A percentile compares a stretch with the other conserved stretches of the same genome.
Conservation (phyloP, 1,140 invertebrate genomes). For the Ruditapes philippinarum region DNA sequence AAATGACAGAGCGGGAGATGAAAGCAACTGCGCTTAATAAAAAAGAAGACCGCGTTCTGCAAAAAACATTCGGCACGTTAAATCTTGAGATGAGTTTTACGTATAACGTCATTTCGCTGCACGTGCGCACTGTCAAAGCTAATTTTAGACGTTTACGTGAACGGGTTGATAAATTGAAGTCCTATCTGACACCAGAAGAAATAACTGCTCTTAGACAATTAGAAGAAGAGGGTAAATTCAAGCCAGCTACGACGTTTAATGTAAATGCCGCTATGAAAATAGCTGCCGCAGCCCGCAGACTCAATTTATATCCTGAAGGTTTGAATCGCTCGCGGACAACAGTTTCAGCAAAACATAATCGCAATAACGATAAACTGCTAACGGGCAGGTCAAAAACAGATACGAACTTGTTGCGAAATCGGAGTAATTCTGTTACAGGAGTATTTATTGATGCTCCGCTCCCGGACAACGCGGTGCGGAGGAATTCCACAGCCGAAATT, state of each 20-base stretch:
- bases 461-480: slow-evolving; percentile 31
- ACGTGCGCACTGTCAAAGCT: slow-evolving; percentile 81
- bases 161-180: slow-evolving; percentile 80
- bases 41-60: slow-evolving; percentile 81
- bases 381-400: slow-evolving; percentile 53
- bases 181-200: slow-evolving; percentile 79
- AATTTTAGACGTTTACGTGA: slow-evolving; percentile 81
- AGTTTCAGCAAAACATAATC: not conserved
- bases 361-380: slow-evolving; percentile 44
- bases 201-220: slow-evolving; percentile 78
- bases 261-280: slow-evolving; percentile 82
- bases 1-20: slow-evolving; percentile 78
- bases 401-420: slow-evolving; percentile 52
- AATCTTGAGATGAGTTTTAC: slow-evolving; percentile 79
- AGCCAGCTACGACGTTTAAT: slow-evolving; percentile 70
- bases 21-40: slow-evolving; percentile 80
- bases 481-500: slow-evolving; percentile 66
- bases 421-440: slow-evolving; percentile 80
- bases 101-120: slow-evolving; percentile 80
- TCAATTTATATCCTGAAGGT: slow-evolving; percentile 70
- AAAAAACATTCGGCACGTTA: slow-evolving; percentile 81
- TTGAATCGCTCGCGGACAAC: slow-evolving; percentile 43
- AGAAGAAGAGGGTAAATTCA: slow-evolving; percentile 79
- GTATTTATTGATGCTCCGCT: slow-evolving; percentile 78
- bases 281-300: slow-evolving; percentile 77